Conservation (phyloP, 2,888 invertebrate species). For the Odontomyia ornata region DNA sequence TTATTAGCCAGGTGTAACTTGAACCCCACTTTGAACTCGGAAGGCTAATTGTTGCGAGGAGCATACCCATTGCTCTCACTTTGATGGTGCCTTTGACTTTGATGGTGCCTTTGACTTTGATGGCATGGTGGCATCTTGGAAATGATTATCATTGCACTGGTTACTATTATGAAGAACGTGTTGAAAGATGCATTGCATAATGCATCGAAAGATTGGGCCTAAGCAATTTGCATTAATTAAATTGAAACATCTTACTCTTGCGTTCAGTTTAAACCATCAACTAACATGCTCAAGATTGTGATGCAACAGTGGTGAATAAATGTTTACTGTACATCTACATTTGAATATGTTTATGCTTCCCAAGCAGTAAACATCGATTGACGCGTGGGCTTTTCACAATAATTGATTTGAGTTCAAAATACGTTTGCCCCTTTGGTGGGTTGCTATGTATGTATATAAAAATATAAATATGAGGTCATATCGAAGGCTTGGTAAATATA, state of each 20-base stretch:
- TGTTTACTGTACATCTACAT: too few species aligned
- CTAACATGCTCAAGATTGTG: too few species aligned
- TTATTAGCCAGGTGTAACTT: neutral
- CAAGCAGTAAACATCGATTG: too few species aligned
- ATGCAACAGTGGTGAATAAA: too few species aligned
- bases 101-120: neutral
- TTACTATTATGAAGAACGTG: neutral
- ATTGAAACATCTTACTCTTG: too few species aligned
- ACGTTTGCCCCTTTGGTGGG: too few species aligned
- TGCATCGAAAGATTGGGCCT: neutral
- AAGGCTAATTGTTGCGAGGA: neutral
- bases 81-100: slow-evolving; percentile 11
- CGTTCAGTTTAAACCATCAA: neutral
- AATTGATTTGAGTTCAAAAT: too few species aligned
- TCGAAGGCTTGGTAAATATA: too few species aligned
- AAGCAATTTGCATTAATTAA: slow-evolving; percentile 20
- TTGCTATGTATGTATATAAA: too few species aligned
- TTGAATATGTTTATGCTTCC: too few species aligned
- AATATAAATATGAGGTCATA: too few species aligned
- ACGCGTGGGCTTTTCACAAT: too few species aligned
- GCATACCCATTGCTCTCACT: neutral
- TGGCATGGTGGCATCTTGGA: neutral
- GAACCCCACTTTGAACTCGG: neutral
- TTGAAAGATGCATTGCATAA: slow-evolving; percentile 1
- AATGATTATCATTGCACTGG: neutral